Percentiles rank a stretch among this genome's conserved stretches.
Conservation (phyloP, 1,140 invertebrate species). For the Drosophila serrata region DNA sequence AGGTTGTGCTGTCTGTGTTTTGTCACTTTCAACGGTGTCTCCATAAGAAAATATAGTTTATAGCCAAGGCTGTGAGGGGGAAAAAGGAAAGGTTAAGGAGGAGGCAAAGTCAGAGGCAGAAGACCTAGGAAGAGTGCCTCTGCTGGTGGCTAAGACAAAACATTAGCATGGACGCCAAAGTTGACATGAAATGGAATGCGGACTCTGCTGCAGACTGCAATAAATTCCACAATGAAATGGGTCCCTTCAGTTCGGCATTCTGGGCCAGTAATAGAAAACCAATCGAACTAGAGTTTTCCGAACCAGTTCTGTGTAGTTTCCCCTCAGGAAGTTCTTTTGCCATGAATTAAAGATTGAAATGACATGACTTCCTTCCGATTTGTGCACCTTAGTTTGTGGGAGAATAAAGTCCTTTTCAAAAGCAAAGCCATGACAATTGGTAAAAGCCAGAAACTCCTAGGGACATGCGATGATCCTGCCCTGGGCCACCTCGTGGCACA, state of each 20-base stretch:
- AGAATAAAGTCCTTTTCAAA: slow-evolving; percentile 21
- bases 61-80: slow-evolving; percentile 3
- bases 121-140: not conserved
- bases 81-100: not conserved
- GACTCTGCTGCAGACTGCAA: slow-evolving; percentile 6
- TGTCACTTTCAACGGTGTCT: slow-evolving; percentile 16
- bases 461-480: not conserved
- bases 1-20: slow-evolving; percentile 27
- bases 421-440: slow-evolving; percentile 32
- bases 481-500: slow-evolving; percentile 6
- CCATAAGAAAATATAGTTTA: slow-evolving; percentile 42
- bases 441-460: slow-evolving; percentile 15
- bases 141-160: not conserved
- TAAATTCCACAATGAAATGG: slow-evolving; percentile 5
- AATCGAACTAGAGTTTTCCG: not conserved
- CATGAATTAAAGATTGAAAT: not conserved
- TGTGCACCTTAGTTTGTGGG: not conserved
- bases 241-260: not conserved
- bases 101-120: not conserved
- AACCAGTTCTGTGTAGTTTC: not conserved
- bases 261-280: not conserved
- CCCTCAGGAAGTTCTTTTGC: not conserved
- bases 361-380: not conserved
- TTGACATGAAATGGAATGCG: slow-evolving; percentile 9
- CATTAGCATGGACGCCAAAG: slow-evolving; percentile 5